phyloP scores from a whole-genome alignment of 2,113 vertebrate genomes.

The Chascanopsetta lugubris region DNA sequence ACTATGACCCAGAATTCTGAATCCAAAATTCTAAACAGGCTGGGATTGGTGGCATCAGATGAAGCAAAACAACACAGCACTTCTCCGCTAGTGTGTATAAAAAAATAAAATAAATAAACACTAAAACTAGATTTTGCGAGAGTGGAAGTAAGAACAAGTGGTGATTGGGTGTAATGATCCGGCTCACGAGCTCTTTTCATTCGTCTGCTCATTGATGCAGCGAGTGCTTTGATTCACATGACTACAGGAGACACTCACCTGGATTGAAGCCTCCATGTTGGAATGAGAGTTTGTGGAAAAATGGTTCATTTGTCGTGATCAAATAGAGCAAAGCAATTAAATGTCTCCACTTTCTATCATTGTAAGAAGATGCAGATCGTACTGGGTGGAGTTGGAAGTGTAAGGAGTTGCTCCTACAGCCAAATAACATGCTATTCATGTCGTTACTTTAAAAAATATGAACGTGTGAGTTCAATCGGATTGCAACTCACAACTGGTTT shows the following conservation, averaged over 20 bases:
- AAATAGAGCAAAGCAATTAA: slow-evolving; percentile 29
- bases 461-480: too few relatives aligned
- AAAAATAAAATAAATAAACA: not conserved
- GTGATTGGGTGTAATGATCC: not conserved
- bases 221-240: slow-evolving; percentile 13
- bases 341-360: too few relatives aligned
- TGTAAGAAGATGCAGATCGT: too few relatives aligned
- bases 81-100: not conserved
- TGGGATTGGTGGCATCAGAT: not conserved
- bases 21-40: not conserved
- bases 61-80: not conserved
- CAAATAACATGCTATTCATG: too few relatives aligned
- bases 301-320: slow-evolving; percentile 13
- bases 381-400: too few relatives aligned
- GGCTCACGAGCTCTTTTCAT: not conserved
- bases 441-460: too few relatives aligned
- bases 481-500: too few relatives aligned
- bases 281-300: slow-evolving; percentile 15
- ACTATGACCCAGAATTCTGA: not conserved
- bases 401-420: too few relatives aligned
- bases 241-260: not conserved
- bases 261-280: slow-evolving; percentile 8
- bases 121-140: not conserved
- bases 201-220: not conserved
- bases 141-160: not conserved